phyloP scores from a whole-genome alignment of 2,797 vertebrate species.

The Micrastur ruficollis region DNA sequence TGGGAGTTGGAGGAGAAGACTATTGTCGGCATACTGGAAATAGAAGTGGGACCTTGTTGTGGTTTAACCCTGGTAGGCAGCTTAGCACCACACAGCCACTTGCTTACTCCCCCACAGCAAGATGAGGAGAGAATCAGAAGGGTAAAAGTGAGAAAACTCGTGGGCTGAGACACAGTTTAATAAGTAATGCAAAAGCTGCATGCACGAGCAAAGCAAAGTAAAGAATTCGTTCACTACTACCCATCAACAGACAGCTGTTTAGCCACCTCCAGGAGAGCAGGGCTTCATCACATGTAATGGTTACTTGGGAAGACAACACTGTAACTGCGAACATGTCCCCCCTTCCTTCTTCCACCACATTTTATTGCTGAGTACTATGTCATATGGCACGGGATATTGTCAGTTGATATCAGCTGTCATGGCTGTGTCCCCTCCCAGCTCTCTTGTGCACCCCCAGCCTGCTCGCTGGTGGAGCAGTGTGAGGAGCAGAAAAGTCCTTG shows the following conservation, averaged over 20 bases:
- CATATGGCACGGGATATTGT: neutral
- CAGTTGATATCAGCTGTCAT: neutral
- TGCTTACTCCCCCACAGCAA: neutral
- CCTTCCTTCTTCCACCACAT: neutral
- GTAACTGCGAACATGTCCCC: fast-evolving
- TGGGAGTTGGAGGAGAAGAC: neutral
- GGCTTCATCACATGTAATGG: no score
- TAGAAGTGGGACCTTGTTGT: neutral
- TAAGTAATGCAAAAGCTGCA: neutral
- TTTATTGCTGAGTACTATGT: neutral
- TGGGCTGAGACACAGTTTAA: neutral
- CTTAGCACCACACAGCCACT: neutral
- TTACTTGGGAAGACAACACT: neutral
- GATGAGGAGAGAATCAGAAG: no score
- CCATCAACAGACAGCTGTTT: neutral
- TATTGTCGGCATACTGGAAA: neutral
- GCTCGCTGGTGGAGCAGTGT: fast-evolving
- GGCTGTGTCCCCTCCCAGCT: neutral
- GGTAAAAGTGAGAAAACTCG: neutral
- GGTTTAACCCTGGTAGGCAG: neutral
- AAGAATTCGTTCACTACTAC: neutral
- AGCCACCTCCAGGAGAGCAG: neutral
- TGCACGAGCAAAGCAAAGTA: neutral
- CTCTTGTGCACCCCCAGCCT: neutral
- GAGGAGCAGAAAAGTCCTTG: neutral